These are phyloP conservation scores for Drosophila tripunctata DNA, from an alignment of 2,888 invertebrate genomes.

Conservation along the genomic window DNA sequence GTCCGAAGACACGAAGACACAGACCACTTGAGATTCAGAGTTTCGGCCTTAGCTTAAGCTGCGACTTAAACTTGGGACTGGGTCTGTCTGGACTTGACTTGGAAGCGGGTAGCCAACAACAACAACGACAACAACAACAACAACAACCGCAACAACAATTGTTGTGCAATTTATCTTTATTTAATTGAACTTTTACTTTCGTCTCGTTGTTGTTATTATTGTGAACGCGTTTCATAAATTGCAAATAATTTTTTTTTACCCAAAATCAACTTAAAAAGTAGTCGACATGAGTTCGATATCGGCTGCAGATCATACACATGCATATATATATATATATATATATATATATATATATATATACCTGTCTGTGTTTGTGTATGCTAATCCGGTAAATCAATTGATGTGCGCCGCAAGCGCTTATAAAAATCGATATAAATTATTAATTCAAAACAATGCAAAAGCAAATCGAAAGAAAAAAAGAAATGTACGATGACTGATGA, in stretches of 20 bases:
- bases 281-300: constrained; percentile 31
- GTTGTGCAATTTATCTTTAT: constrained; percentile 78
- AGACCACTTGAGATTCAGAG: constrained; percentile 8
- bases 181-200: constrained; percentile 77
- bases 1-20: not conserved
- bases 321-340: constrained; percentile 7
- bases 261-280: constrained; percentile 57
- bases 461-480: constrained; percentile 33
- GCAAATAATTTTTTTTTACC: constrained; percentile 67
- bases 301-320: constrained; percentile 32
- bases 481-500: too few relatives aligned
- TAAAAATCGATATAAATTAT: constrained; percentile 79
- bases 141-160: too few relatives aligned
- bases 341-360: not conserved
- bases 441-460: constrained; percentile 77
- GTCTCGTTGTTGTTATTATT: constrained; percentile 35
- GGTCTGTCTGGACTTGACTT: not conserved
- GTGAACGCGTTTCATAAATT: constrained; percentile 76
- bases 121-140: too few relatives aligned
- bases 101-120: constrained; percentile 33
- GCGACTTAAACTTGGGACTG: not conserved
- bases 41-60: not conserved
- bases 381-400: constrained; percentile 80
- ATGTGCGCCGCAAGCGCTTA: constrained; percentile 77
- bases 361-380: constrained; percentile 33